Percentiles rank a stretch among this genome's conserved stretches.
Evolutionary conservation across 2,888 invertebrate species (phyloP).

Genomic region (Caenorhabditis drosophilae): DNA sequence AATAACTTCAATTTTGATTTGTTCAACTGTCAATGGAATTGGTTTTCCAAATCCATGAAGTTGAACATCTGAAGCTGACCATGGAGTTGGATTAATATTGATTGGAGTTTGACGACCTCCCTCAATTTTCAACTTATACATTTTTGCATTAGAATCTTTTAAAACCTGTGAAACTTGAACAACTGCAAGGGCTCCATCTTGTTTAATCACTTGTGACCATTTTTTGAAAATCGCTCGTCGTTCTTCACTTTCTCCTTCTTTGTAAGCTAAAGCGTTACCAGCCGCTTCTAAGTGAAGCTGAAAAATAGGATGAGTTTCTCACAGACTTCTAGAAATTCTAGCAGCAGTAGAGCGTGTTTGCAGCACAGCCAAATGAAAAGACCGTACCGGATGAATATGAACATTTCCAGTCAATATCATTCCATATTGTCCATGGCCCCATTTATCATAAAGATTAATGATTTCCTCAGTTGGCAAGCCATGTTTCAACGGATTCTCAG

Average conservation of each 20-base stretch:
- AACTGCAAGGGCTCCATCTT: constrained; percentile 45
- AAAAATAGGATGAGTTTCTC: too few species aligned
- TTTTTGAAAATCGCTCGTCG: constrained; percentile 22
- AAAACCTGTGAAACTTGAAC: constrained; percentile 49
- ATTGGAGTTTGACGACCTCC: constrained; percentile 53
- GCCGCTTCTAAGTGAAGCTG: constrained; percentile 41
- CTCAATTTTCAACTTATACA: too few species aligned
- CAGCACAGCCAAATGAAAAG: too few species aligned
- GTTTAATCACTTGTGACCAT: constrained; percentile 31
- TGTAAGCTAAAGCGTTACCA: constrained; percentile 50
- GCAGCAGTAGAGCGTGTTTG: too few species aligned
- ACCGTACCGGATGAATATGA: constrained; percentile 32
- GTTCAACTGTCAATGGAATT: constrained; percentile 42
- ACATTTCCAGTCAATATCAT: constrained; percentile 55
- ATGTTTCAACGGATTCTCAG: constrained; percentile 21
- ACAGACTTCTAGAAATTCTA: too few species aligned
- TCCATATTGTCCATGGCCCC: constrained; percentile 55
- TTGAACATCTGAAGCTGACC: constrained; percentile 51
- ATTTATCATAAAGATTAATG: constrained; percentile 53
- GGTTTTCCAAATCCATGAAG: constrained; percentile 48
- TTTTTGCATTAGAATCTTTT: too few species aligned
- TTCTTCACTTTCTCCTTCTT: constrained; percentile 36
- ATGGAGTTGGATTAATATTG: constrained; percentile 40
- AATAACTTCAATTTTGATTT: constrained; percentile 52
- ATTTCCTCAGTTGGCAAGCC: constrained; percentile 48